Percentiles rank a stretch among this genome's conserved stretches.
phyloP scores from a whole-genome alignment of 2,888 invertebrate genomes.

The Prosapia bicincta region DNA sequence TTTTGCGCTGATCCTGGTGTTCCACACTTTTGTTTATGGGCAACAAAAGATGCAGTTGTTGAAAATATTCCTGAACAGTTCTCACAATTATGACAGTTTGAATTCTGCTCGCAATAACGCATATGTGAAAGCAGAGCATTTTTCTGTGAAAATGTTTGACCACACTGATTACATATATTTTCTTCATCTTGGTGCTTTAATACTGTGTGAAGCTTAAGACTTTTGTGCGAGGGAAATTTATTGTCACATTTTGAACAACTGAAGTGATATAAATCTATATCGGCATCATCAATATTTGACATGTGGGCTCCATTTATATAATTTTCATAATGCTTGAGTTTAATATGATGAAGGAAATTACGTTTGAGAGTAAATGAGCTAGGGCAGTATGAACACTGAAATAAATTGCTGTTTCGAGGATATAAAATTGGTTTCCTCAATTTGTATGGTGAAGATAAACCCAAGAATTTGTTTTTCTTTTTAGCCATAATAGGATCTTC shows the following conservation, averaged over 20 bases:
- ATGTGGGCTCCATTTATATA: not conserved
- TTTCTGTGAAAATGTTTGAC: not conserved
- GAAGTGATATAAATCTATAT: not conserved
- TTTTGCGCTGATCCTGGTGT: not conserved
- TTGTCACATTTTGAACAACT: not conserved
- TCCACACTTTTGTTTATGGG: not conserved
- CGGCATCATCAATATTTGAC: not conserved
- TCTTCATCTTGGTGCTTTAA: not conserved
- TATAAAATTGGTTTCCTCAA: not conserved
- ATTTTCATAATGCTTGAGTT: not conserved
- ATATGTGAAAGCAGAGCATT: conserved; percentile 13
- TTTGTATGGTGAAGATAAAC: not conserved
- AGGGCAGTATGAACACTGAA: conserved; percentile 10
- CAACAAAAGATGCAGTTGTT: not conserved
- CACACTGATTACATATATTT: not conserved
- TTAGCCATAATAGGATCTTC: conserved; percentile 5
- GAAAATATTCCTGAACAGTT: conserved; percentile 4
- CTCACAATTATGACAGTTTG: not conserved
- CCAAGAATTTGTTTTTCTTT: conserved; percentile 4
- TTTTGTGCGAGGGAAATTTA: not conserved
- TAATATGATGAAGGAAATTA: conserved; percentile 19
- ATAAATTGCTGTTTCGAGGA: not conserved
- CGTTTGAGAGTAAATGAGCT: conserved; percentile 19
- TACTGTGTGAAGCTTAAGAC: not conserved
- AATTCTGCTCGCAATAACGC: conserved; percentile 6